Base-by-base conservation (phyloP, 2,888 invertebrate species). In the Stenurella melanura region DNA sequence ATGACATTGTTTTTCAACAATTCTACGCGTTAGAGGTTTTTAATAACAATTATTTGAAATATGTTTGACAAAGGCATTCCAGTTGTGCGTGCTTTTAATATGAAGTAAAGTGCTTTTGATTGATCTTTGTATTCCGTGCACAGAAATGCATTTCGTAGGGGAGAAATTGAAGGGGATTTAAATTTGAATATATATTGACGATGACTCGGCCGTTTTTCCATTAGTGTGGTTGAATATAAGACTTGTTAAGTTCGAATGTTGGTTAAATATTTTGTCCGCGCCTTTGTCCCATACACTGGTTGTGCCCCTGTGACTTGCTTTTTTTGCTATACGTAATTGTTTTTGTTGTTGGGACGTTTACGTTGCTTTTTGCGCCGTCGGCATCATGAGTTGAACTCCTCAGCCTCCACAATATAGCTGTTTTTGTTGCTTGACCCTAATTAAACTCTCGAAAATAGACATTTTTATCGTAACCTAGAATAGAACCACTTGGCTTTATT, bases 141-240 rank as follows among this genome's bases (percentile, higher is more conserved):
- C 78, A 82, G 85, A 84, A 87, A 87, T 86, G 87, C 87, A 87
- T 82, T 82, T 79, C 71, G 80, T 77, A 79, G 81, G 83, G 80
- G 79, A 74, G 73, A 78, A 78, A 79, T 11, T 78, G 78, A 81
- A 84, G 86, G 85, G 86, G 86, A 87, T 86, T 85, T 83, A 86
- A 87, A 88, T 88, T 88, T 88, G 87, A 88, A 88, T 88, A 88
- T 88, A 88, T 87, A 88, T 88, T 87, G 86, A 85, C 83, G 86
- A 86, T 87, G 87, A 88, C 87, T 87, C 82, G 85, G 74, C 83
- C 82, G 81, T 84, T 84, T 84, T 85, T 80, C 79, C 80, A 80
- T 81, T 82, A 81, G 76, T 78, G 80, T 64, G 77, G 77, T 68
- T 73, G 75, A 78, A 72, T 71, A 67, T 74, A 19, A 63, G 80